These are phyloP conservation scores for Ypsolopha scabrella DNA, from an alignment of 2,888 invertebrate genomes.

Conservation along the genomic window DNA sequence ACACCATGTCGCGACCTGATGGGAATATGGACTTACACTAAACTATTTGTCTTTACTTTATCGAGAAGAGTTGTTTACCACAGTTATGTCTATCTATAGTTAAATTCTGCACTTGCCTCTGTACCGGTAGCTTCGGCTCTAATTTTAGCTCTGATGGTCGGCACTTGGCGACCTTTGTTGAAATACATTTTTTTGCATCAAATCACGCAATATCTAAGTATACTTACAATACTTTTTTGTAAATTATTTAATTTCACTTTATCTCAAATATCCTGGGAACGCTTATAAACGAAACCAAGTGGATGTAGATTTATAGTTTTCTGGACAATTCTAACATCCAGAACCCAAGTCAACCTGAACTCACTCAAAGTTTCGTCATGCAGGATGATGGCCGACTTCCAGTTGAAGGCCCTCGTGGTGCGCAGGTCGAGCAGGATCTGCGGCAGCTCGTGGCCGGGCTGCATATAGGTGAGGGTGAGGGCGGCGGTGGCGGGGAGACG, in stretches of 20 bases:
- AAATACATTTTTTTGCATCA: too few relatives aligned
- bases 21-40: not conserved
- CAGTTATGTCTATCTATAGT: too few relatives aligned
- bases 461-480: constrained; percentile 78
- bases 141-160: not conserved
- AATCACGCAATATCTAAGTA: too few relatives aligned
- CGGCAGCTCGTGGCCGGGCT: constrained; percentile 78
- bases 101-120: not conserved
- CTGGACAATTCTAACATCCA: too few relatives aligned
- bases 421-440: constrained; percentile 83
- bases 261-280: too few relatives aligned
- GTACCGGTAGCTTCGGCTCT: not conserved
- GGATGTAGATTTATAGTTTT: too few relatives aligned
- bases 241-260: too few relatives aligned
- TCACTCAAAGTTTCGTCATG: constrained; percentile 81
- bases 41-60: too few relatives aligned
- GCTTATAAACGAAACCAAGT: too few relatives aligned
- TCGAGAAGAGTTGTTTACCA: too few relatives aligned
- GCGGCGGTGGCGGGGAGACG: constrained; percentile 76
- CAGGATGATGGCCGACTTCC: constrained; percentile 79
- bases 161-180: too few relatives aligned
- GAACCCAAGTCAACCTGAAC: constrained; percentile 14
- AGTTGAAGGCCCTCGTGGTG: constrained; percentile 73
- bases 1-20: constrained; percentile 74
- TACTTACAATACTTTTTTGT: too few relatives aligned